Evolutionary conservation across 2,888 invertebrate genomes (phyloP).

Genomic region (Aleiodes leptofemur): DNA sequence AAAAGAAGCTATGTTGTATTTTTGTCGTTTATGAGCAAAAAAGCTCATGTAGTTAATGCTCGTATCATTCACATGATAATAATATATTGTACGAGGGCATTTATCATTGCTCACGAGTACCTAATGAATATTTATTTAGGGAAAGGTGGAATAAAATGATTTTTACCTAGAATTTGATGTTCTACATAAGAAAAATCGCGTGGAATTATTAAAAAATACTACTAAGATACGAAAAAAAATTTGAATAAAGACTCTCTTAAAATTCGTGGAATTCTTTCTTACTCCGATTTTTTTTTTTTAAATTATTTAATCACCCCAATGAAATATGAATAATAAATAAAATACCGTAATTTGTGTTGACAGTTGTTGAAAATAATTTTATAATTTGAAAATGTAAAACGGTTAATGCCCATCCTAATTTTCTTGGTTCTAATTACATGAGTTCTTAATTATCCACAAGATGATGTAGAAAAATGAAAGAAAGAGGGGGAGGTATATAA

Average conservation of each 20-base stretch:
- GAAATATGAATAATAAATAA: slow-evolving; percentile 11
- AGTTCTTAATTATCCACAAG: slow-evolving; percentile 61
- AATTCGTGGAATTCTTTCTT: not conserved
- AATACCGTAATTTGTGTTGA: slow-evolving; percentile 10
- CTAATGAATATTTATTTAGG: not conserved
- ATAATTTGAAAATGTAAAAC: slow-evolving; percentile 33
- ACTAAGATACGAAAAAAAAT: too few relatives aligned
- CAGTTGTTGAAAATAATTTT: slow-evolving; percentile 1
- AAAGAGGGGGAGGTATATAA: slow-evolving; percentile 21
- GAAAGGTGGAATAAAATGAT: too few relatives aligned
- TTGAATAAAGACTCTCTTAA: too few relatives aligned
- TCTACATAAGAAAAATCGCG: too few relatives aligned
- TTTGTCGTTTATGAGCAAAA: slow-evolving; percentile 50
- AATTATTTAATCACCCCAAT: slow-evolving; percentile 1
- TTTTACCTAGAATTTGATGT: too few relatives aligned
- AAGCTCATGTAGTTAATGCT: slow-evolving; percentile 42
- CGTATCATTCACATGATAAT: slow-evolving; percentile 19
- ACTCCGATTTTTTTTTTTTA: slow-evolving; percentile 1
- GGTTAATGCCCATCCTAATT: slow-evolving; percentile 46
- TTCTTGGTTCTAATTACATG: slow-evolving; percentile 61
- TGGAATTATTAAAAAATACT: too few relatives aligned
- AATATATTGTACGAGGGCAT: slow-evolving; percentile 9
- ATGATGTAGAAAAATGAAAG: not conserved
- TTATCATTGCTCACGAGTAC: slow-evolving; percentile 1
- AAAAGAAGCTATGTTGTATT: slow-evolving; percentile 1